phyloP scores from a whole-genome alignment of 1,140 invertebrate species.

The Drosophila nebulosa region DNA sequence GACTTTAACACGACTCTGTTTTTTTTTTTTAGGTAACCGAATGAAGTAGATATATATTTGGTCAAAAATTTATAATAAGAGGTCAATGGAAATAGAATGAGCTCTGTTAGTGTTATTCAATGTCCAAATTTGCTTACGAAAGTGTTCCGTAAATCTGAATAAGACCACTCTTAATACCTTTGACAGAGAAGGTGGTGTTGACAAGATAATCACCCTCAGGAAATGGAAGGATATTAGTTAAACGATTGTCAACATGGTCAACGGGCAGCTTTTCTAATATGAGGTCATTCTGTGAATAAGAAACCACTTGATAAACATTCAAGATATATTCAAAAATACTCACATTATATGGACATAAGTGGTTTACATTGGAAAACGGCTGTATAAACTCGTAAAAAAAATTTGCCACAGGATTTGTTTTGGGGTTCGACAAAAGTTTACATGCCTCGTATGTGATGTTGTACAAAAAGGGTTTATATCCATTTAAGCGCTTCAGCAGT shows the following conservation, averaged over 20 bases:
- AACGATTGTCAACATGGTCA: neutral
- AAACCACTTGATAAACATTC: neutral
- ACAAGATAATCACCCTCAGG: conserved; percentile 8
- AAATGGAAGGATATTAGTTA: conserved; percentile 6
- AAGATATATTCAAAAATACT: neutral
- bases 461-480: conserved; percentile 22
- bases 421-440: neutral
- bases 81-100: too few species aligned
- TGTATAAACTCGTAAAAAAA: conserved; percentile 12
- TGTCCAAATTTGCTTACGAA: conserved; percentile 6
- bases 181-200: neutral
- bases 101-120: too few species aligned
- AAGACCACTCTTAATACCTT: neutral
- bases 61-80: too few species aligned
- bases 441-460: conserved; percentile 3
- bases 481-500: conserved; percentile 15
- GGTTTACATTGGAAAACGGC: conserved; percentile 10
- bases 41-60: too few species aligned
- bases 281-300: conserved; percentile 13
- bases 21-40: too few species aligned
- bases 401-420: neutral
- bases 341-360: conserved; percentile 11
- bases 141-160: conserved; percentile 4
- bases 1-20: too few species aligned
- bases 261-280: conserved; percentile 4